Conservation (phyloP, 2,888 invertebrate species). For the Acanthosepion pharaonis region DNA sequence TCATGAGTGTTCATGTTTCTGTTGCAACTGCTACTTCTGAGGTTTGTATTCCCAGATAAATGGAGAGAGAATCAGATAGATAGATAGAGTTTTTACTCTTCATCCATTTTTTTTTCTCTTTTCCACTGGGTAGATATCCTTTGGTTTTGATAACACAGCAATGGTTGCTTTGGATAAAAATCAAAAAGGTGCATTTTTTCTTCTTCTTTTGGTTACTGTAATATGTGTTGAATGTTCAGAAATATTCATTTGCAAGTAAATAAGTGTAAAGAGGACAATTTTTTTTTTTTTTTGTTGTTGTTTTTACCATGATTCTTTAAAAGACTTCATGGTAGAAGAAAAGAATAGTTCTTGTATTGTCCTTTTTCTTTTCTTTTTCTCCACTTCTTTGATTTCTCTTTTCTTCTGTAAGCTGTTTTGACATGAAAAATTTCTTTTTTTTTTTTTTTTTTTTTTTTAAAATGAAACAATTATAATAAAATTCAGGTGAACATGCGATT, state of each 20-base stretch:
- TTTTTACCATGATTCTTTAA: neutral
- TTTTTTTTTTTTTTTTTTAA: neutral
- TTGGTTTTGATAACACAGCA: neutral
- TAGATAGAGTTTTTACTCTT: neutral
- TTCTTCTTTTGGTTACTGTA: neutral
- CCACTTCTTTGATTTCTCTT: neutral
- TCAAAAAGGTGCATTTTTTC: neutral
- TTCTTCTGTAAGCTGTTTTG: constrained; percentile 3
- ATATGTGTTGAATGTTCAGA: neutral
- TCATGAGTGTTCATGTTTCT: neutral
- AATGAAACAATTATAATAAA: neutral
- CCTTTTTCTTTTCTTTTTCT: neutral
- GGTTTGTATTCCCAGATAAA: too few species aligned
- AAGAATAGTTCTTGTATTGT: neutral
- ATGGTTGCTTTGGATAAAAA: neutral
- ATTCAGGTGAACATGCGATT: neutral
- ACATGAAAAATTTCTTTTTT: neutral
- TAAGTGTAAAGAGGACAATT: neutral
- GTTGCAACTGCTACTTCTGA: too few species aligned
- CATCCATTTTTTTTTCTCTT: neutral
- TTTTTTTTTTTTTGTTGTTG: too few species aligned
- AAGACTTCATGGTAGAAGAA: neutral
- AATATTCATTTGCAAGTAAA: neutral
- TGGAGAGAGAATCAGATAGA: neutral
- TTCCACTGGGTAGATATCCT: neutral